Evolutionary conservation across 1,140 invertebrate species (phyloP).

Genomic region (Telenomus remus): DNA sequence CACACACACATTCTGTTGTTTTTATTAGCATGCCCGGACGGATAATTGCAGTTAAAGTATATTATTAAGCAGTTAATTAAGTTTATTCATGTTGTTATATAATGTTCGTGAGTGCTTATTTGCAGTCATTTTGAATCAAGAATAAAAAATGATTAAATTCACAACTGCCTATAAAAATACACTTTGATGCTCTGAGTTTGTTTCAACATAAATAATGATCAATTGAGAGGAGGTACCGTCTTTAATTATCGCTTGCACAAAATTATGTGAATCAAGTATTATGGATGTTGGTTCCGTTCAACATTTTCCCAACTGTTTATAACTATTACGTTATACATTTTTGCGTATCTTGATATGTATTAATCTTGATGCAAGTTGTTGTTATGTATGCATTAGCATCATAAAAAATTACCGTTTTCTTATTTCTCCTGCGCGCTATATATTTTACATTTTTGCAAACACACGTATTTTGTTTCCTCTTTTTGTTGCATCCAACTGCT

Average conservation of each 20-base stretch:
- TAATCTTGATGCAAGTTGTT: conserved; percentile 20
- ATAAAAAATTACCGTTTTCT: conserved; percentile 10
- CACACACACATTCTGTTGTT: conserved; percentile 36
- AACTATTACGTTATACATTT: conserved; percentile 29
- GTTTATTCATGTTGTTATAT: conserved; percentile 40
- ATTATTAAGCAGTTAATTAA: conserved; percentile 50
- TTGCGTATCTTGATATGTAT: conserved; percentile 32
- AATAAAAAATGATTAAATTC: conserved; percentile 36
- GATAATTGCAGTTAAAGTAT: conserved; percentile 48
- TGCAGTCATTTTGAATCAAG: conserved; percentile 41
- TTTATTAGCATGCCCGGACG: conserved; percentile 33
- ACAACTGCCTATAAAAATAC: conserved; percentile 4
- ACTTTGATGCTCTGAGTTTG: not conserved
- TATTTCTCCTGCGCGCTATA: conserved; percentile 30
- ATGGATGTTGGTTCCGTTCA: not conserved
- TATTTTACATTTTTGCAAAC: not conserved
- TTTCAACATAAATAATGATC: not conserved
- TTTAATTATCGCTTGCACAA: no score
- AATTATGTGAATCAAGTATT: no score
- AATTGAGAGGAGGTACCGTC: no score
- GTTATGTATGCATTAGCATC: conserved; percentile 49
- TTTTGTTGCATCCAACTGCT: no score
- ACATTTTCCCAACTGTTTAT: conserved; percentile 7
- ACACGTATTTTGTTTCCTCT: no score
- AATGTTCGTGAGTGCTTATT: conserved; percentile 30